phyloP scores from a whole-genome alignment of 1,140 invertebrate species.

The Papilio polyxenes region DNA sequence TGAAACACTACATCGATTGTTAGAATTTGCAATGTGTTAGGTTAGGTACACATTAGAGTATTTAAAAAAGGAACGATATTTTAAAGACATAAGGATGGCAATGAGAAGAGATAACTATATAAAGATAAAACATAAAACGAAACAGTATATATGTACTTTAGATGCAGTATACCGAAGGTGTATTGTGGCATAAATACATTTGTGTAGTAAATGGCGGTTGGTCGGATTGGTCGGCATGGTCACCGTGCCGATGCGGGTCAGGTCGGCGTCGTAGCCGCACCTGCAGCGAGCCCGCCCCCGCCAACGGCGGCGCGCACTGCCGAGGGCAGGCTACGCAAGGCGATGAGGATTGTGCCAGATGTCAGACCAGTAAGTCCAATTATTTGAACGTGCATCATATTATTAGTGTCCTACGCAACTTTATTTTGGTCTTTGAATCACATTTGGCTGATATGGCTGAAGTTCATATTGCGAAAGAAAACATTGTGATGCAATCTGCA shows the following conservation, averaged over 20 bases:
- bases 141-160: too few relatives aligned
- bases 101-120: neutral
- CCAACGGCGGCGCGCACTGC: conserved; percentile 92
- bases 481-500: too few relatives aligned
- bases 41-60: too few relatives aligned
- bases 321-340: conserved; percentile 88
- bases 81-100: too few relatives aligned
- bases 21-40: too few relatives aligned
- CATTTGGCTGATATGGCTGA: too few relatives aligned
- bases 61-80: too few relatives aligned
- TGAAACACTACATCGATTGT: too few relatives aligned
- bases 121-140: too few relatives aligned
- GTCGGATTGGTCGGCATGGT: conserved; percentile 94
- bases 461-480: too few relatives aligned
- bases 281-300: conserved; percentile 92
- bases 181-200: neutral
- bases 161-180: neutral
- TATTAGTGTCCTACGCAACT: too few relatives aligned
- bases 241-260: conserved; percentile 87
- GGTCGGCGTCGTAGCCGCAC: conserved; percentile 89
- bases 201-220: conserved; percentile 93
- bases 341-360: conserved; percentile 89
- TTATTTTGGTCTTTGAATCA: too few relatives aligned
- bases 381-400: neutral
- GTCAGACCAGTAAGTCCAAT: conserved; percentile 80